These are phyloP conservation scores for Physocephala rufipes DNA, from an alignment of 2,888 invertebrate genomes.

Conservation along the genomic window DNA sequence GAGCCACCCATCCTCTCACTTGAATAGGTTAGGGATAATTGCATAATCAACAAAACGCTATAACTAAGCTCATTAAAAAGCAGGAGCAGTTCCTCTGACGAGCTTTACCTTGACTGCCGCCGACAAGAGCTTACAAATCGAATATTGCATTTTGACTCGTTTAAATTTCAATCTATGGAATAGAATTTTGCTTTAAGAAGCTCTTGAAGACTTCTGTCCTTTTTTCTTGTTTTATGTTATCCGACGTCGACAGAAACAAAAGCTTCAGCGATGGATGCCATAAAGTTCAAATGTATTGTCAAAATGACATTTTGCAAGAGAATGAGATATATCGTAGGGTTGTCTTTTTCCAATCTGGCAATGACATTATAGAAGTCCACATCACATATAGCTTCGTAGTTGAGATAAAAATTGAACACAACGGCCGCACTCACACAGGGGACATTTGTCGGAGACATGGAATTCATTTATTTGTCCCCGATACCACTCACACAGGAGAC, in stretches of 20 bases:
- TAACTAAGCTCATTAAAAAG: conserved; percentile 23
- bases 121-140: conserved; percentile 52
- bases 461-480: too few relatives aligned
- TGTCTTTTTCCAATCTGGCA: too few relatives aligned
- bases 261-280: not conserved
- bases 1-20: not conserved
- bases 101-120: conserved; percentile 53
- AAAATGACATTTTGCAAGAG: not conserved
- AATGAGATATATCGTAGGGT: too few relatives aligned
- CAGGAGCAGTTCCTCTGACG: conserved; percentile 23
- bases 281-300: conserved; percentile 1
- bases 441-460: too few relatives aligned
- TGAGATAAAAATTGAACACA: too few relatives aligned
- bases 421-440: too few relatives aligned
- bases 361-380: too few relatives aligned
- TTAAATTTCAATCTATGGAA: conserved; percentile 33
- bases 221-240: conserved; percentile 8
- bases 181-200: conserved; percentile 40
- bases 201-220: conserved; percentile 24
- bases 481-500: too few relatives aligned
- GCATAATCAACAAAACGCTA: conserved; percentile 53
- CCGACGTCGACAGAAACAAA: conserved; percentile 16
- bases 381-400: too few relatives aligned
- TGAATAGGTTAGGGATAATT: conserved; percentile 50
- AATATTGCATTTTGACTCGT: conserved; percentile 55